Evolutionary conservation across 2,888 invertebrate species (phyloP).

Genomic region (Agrilus cyanescens): DNA sequence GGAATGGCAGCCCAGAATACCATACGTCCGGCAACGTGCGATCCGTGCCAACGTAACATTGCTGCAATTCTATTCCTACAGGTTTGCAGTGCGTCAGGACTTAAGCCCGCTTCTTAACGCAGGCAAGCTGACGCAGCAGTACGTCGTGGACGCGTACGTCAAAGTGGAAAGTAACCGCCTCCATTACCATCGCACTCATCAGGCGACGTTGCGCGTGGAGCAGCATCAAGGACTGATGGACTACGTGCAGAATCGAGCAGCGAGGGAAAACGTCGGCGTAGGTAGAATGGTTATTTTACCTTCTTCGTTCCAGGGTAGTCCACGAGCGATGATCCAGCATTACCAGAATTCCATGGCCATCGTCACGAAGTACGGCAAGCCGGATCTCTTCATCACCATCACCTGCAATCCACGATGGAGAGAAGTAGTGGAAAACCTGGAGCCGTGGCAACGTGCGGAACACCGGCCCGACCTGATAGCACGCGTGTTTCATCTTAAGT

Average conservation of each 20-base stretch:
- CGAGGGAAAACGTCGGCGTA: constrained; percentile 3
- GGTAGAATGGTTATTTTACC: constrained; percentile 22
- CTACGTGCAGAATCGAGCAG: no score
- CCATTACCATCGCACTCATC: no score
- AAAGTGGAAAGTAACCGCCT: no score
- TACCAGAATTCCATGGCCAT: constrained; percentile 35
- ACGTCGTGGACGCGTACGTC: constrained; percentile 6
- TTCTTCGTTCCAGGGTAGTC: constrained; percentile 13
- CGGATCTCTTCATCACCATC: constrained; percentile 31
- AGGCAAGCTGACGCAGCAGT: no score
- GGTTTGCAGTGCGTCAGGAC: no score
- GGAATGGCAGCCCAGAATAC: constrained; percentile 3
- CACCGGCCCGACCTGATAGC: constrained; percentile 28
- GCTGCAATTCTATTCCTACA: constrained; percentile 4
- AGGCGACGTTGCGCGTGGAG: no score
- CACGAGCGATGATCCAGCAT: constrained; percentile 26
- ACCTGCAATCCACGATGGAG: constrained; percentile 34
- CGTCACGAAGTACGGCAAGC: constrained; percentile 28
- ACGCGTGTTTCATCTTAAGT: constrained; percentile 13
- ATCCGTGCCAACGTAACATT: neutral
- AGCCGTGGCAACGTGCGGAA: constrained; percentile 13
- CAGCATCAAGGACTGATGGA: no score
- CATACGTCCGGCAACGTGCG: neutral
- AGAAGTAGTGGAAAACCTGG: constrained; percentile 27
- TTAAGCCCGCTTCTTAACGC: no score